phyloP scores from a whole-genome alignment of 1,140 invertebrate genomes.

The Euglossa dilemma region DNA sequence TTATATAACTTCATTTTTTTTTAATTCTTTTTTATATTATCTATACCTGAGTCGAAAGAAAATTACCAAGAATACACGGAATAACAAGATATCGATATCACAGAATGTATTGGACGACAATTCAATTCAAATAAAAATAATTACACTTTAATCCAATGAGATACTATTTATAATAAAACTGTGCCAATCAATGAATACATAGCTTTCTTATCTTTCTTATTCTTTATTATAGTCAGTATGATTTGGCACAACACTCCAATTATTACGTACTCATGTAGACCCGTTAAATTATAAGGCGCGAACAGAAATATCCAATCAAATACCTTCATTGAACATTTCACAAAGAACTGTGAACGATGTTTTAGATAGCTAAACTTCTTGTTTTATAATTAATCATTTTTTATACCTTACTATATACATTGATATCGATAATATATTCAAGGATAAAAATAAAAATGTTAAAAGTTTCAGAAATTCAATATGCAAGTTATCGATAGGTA shows the following conservation, averaged over 20 bases:
- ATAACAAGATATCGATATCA: background rate
- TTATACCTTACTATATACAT: background rate
- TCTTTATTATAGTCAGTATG: constrained; percentile 32
- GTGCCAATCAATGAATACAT: constrained; percentile 22
- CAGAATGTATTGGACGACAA: background rate
- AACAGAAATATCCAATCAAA: constrained; percentile 30
- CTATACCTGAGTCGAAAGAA: constrained; percentile 16
- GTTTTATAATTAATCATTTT: background rate
- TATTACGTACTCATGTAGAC: constrained; percentile 3
- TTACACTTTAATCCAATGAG: background rate
- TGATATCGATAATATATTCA: too few species aligned
- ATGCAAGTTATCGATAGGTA: constrained; percentile 26
- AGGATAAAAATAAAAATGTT: background rate
- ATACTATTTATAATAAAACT: constrained; percentile 9
- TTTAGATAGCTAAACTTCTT: background rate
- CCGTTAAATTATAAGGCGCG: constrained; percentile 36
- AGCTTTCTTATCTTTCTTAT: background rate
- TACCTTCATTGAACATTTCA: background rate
- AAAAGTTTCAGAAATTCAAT: background rate
- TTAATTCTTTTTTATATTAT: background rate
- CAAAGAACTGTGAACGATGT: background rate
- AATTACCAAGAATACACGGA: background rate
- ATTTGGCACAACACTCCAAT: constrained; percentile 41
- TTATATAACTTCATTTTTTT: constrained; percentile 27
- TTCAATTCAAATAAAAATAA: background rate